phyloP scores from a whole-genome alignment of 2,113 vertebrate species.

The Phodopus roborovskii region DNA sequence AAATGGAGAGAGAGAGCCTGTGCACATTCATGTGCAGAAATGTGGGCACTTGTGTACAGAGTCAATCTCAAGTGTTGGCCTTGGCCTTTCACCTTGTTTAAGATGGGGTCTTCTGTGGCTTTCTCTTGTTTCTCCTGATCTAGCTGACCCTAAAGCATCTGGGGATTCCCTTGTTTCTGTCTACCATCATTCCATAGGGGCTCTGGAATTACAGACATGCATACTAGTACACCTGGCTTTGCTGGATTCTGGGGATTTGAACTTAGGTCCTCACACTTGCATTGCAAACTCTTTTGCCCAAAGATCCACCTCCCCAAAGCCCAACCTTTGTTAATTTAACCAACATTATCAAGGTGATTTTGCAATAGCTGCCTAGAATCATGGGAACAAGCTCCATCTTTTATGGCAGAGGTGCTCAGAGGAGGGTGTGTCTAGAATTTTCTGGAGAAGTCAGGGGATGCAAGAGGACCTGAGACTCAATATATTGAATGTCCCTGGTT shows the following conservation, averaged over 20 bases:
- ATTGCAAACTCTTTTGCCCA: neutral
- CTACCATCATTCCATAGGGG: neutral
- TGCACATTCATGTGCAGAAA: neutral
- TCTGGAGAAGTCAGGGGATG: neutral
- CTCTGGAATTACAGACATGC: too few species aligned
- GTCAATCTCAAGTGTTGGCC: neutral
- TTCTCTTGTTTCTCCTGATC: neutral
- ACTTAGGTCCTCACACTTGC: neutral
- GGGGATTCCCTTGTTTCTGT: neutral
- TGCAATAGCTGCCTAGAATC: accelerated
- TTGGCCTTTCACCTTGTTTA: too few species aligned
- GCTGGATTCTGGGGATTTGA: neutral
- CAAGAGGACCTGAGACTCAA: neutral
- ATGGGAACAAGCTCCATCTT: neutral
- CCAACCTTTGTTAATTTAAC: neutral
- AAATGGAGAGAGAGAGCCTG: neutral
- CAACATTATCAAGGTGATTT: neutral
- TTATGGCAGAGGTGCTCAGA: neutral
- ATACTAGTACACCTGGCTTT: neutral
- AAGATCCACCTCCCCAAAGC: neutral
- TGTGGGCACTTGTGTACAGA: too few species aligned
- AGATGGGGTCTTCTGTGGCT: neutral
- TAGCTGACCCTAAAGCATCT: neutral
- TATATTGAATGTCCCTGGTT: neutral
- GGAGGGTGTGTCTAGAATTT: neutral